Base-by-base conservation (phyloP, 2,113 vertebrate genomes). In the Pseudorhombus dupliciocellatus region DNA sequence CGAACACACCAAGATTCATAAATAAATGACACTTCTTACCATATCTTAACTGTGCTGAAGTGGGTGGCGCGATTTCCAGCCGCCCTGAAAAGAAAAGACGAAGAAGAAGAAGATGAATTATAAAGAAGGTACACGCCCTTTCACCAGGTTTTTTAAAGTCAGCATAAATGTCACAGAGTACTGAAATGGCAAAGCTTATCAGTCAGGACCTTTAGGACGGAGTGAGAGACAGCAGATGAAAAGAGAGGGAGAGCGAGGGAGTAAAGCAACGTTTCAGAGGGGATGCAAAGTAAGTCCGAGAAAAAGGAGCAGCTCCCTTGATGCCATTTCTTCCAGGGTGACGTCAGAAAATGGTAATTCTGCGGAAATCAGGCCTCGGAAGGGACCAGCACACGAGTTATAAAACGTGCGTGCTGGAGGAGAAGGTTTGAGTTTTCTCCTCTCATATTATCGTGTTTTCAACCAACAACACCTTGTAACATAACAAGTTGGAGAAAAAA, bases 21-120 rank as follows among this genome's bases (percentile, higher is more conserved):
- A 53, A 53, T n/a, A 21, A 48, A 72, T 14, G 0, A 5, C 4
- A 55, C 37, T n/a, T 62, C 87, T 84, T 84, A 92, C 91, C 87
- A 4, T 92, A 92, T 92, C 84, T 89, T 62, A 91, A 72, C 80
- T 92, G 86, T 44, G 86, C 89, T 66, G 64, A 8, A 71, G 91
- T 91, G 0, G 91, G 91, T n/a, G 91, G 89, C 28, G 87, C 81
- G 10, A 92, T 30, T 9, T 83, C 80, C 63, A 92, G 54, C 77
- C 81, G 83, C 37, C 91, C 91, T 92, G 77, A 56, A 87, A 60
- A 68, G 42, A 58, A 57, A 34, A 75, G n/a, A 52, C 58, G 44
- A 0, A 52, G n/a, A 52, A 61, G 44, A 0, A 52, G 60, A 66
- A 37, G 10, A 55, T 24, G 4, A 18, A 30, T 71, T 64, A 71